Conservation (phyloP, 2,888 invertebrate genomes). For the Drosophila percnosoma region DNA sequence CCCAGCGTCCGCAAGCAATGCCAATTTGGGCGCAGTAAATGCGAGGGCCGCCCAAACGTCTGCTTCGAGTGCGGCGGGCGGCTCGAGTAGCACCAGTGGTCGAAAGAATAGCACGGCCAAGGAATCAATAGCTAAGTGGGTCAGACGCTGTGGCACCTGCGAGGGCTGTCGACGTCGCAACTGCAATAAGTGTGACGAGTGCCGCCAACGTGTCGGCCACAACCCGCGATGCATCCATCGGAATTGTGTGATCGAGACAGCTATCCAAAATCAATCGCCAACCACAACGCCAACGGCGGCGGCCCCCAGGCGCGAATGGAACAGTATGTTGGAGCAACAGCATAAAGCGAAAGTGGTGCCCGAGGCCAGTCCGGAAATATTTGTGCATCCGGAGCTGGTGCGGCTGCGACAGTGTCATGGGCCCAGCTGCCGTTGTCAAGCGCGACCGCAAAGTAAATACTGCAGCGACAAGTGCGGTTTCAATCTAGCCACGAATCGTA, state of each 20-base stretch:
- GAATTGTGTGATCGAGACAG: constrained; percentile 83
- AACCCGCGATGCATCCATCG: constrained; percentile 86
- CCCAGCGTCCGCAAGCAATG: constrained; percentile 9
- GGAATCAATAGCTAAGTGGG: constrained; percentile 55
- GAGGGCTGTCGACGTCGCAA: constrained; percentile 87
- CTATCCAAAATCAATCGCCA: not conserved
- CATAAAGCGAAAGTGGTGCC: constrained; percentile 77
- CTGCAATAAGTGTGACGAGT: constrained; percentile 84
- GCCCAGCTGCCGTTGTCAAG: constrained; percentile 92
- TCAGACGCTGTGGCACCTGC: constrained; percentile 89
- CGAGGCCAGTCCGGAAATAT: constrained; percentile 82
- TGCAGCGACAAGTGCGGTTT: constrained; percentile 97
- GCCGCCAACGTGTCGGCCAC: constrained; percentile 81
- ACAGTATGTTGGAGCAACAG: constrained; percentile 48
- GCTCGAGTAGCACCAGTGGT: not conserved
- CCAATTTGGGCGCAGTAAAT: constrained; percentile 4
- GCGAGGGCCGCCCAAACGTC: constrained; percentile 29
- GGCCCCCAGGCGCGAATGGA: constrained; percentile 75
- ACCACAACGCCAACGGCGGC: constrained; percentile 25
- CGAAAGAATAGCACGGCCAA: constrained; percentile 31
- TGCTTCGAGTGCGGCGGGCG: not conserved
- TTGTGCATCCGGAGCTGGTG: constrained; percentile 86
- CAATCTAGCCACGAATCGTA: constrained; percentile 93
- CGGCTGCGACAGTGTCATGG: constrained; percentile 95
- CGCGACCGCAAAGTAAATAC: constrained; percentile 94